These are phyloP conservation scores for Allophyes oxyacanthae DNA, from an alignment of 2,888 invertebrate species.

Conservation along the genomic window DNA sequence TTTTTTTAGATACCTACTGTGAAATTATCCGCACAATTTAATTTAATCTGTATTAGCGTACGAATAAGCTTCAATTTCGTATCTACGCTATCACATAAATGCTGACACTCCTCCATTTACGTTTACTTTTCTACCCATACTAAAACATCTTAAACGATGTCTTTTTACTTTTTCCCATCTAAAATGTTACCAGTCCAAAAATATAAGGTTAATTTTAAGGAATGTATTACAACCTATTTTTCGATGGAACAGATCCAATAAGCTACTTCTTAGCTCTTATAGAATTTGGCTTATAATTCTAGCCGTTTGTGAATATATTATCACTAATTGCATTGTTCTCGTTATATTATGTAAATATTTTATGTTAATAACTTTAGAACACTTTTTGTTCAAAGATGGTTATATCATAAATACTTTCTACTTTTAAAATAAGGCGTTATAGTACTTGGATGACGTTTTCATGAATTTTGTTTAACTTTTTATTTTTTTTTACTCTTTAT, in stretches of 20 bases:
- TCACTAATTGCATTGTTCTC: constrained; percentile 7
- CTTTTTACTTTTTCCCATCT: constrained; percentile 21
- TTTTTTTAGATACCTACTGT: no score
- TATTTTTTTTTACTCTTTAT: neutral
- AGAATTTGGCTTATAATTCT: neutral
- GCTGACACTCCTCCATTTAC: constrained; percentile 10
- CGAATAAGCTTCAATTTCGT: constrained; percentile 22
- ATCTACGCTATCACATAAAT: constrained; percentile 13
- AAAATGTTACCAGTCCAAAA: constrained; percentile 56
- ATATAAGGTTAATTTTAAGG: constrained; percentile 59
- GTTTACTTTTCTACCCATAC: constrained; percentile 11
- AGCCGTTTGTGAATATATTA: constrained; percentile 6
- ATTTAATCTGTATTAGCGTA: neutral
- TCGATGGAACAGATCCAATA: constrained; percentile 7
- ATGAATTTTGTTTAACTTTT: neutral
- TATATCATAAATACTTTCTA: neutral
- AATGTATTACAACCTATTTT: constrained; percentile 62
- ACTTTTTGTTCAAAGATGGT: neutral
- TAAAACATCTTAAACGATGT: constrained; percentile 20
- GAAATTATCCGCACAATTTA: no score
- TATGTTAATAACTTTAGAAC: neutral
- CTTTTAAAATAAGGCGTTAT: constrained; percentile 1
- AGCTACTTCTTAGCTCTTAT: neutral
- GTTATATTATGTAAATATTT: neutral
- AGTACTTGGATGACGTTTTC: neutral